Evolutionary conservation across 2,797 vertebrate species (phyloP), one percentile per base, ranked within the genome.

Genomic region (Fringilla coelebs): DNA sequence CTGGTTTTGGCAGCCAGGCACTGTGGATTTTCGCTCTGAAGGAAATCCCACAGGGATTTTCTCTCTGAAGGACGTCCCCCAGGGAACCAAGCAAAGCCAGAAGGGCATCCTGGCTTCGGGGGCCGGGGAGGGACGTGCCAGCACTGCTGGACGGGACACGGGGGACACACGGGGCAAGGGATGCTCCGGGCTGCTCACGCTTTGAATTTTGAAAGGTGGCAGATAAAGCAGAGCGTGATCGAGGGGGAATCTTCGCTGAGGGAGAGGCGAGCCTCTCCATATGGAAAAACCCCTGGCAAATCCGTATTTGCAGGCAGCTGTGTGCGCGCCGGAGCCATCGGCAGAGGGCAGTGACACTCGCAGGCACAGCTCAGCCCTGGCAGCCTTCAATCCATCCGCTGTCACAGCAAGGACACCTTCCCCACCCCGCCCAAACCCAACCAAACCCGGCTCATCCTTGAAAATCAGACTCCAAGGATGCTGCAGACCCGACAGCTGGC

Each of bases 291-390:
- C 3, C 3, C 29, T 11, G 34, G 25, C 66, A 93, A 85, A 73
- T 21, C 15, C 6, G 8, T 2, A 0, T 81, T 75, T 38, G 1
- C n/a, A 34, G 76, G 0, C 34, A 6, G 5, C 10, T 3, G 2
- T n/a, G 83, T 51, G 71, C 36, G 89, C 88, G 80, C 85, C 54
- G 13, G 31, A 48, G 71, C 60, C 7, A 71, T 94, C 96, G 32
- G 94, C 89, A 97, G 97, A 97, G 96, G 97, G 93, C 95, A 92
- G 68, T 5, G 81, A 85, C 93, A 65, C 52, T 31, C 91, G 52
- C 58, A 17, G 41, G 8, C 79, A 14, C 71, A 8, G 46, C 65
- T 21, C 55, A n/a, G 13, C 61, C 2, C 88, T 4, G 79, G 51
- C 85, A 82, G 61, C 85, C 68, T 34, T 25, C 17, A 7, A 20